Evolutionary conservation across 37 sponge, comb jelly and placozoan genomes (phyloP).

Genomic region (Diacarnus erythraeanus): DNA sequence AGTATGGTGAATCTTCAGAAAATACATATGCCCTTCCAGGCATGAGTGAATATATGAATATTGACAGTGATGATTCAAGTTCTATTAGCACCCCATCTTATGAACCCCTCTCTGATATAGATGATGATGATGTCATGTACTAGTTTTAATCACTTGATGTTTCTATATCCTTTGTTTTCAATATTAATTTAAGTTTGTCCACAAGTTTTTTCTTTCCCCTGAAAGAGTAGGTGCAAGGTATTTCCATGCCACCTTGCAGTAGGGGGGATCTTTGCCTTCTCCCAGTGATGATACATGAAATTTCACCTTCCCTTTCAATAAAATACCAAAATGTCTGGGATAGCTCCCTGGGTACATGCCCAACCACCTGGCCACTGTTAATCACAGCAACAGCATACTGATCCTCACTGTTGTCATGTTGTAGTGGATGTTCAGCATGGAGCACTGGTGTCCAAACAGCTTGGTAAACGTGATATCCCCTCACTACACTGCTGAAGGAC

Average conservation of each 20-base stretch:
- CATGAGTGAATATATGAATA: no score
- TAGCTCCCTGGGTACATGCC: neutral
- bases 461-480: neutral
- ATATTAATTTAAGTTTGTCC: no score
- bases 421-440: neutral
- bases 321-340: neutral
- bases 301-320: neutral
- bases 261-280: neutral
- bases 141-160: no score
- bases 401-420: neutral
- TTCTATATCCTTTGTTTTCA: no score
- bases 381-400: neutral
- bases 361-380: neutral
- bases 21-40: no score
- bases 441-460: neutral
- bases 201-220: no score
- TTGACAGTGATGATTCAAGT: no score
- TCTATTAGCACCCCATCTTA: no score
- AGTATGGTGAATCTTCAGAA: no score
- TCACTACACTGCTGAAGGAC: neutral
- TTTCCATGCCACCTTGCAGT: neutral
- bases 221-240: no score
- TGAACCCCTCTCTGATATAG: no score
- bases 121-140: no score
- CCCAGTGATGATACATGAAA: neutral